phyloP scores from a whole-genome alignment of 2,797 vertebrate species.

The Scleropages formosus region DNA sequence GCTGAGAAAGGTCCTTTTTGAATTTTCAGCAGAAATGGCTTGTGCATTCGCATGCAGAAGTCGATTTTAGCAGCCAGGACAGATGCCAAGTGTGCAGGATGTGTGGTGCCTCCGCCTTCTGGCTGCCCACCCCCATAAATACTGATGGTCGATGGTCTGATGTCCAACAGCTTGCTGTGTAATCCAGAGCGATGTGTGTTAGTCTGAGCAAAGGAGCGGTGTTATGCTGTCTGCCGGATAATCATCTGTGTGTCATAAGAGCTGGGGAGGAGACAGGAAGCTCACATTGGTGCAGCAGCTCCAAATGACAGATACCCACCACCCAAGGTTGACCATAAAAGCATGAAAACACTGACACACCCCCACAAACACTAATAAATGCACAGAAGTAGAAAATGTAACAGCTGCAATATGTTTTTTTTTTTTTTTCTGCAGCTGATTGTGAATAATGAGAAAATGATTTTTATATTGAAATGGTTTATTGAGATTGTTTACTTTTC shows the following conservation, averaged over 20 bases:
- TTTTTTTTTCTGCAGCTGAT: no score
- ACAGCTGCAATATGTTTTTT: no score
- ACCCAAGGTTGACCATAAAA: no score
- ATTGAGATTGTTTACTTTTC: background rate
- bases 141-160: background rate
- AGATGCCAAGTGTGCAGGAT: background rate
- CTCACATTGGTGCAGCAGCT: background rate
- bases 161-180: background rate
- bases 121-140: no score
- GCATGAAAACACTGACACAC: no score
- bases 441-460: background rate
- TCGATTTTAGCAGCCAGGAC: background rate
- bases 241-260: constrained; percentile 1
- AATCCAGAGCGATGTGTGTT: background rate
- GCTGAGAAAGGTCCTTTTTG: background rate
- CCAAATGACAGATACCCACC: no score
- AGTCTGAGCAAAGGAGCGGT: background rate
- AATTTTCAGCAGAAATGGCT: background rate
- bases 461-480: no score
- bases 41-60: background rate
- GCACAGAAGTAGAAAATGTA: no score
- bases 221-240: background rate
- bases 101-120: background rate
- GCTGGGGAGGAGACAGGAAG: background rate
- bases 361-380: no score